Base-by-base conservation (phyloP, 1,140 invertebrate species). In the Drosophila bocki region DNA sequence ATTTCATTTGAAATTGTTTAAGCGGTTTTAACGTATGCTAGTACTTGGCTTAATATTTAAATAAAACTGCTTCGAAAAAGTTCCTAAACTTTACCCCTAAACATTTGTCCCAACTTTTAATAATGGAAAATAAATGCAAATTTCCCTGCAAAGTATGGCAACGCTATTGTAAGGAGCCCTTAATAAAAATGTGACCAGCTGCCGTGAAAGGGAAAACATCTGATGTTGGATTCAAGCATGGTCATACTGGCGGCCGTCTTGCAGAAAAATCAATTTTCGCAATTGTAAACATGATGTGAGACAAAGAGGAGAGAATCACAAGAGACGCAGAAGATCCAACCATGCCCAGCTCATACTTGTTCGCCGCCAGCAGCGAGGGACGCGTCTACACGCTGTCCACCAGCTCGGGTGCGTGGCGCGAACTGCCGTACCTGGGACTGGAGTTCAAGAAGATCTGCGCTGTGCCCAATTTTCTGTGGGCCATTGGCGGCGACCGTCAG, bases 401-500 rank as follows among this genome's bases (percentile, higher is more conserved):
- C 1, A 95, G 94, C 83, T 95, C 96, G 2, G 95, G 95, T 42
- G 95, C 96, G 93, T 98, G 97, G 97, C 94, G 95, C 85, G 97
- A 98, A 93, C 96, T 98, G 82, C 96, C 95, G 71, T 97, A 97
- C 87, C 93, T 96, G 15, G 97, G 97, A 5, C 93, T 98, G 65
- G 97, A 98, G 82, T 97, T 98, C 82, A 97, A 98, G 93, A 96
- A 97, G 84, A 93, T 98, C 41, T 96, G 97, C 26, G 96, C 97
- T 6, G 95, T 97, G 15, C 95, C 96, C 17, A 95, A 97, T 93
- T 97, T 96, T 88, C 94, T 98, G 82, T 99, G 98, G 98, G 97
- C 97, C 3, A 96, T 99, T 48, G 97, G 98, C 48, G 96, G 97
- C 2, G 97, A 98, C 93, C 95, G 98, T 74, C 97, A 98, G 93